Evolutionary conservation across 2,888 invertebrate species (phyloP), one percentile per base, ranked within the genome.

Genomic region (Clanis bilineata): DNA sequence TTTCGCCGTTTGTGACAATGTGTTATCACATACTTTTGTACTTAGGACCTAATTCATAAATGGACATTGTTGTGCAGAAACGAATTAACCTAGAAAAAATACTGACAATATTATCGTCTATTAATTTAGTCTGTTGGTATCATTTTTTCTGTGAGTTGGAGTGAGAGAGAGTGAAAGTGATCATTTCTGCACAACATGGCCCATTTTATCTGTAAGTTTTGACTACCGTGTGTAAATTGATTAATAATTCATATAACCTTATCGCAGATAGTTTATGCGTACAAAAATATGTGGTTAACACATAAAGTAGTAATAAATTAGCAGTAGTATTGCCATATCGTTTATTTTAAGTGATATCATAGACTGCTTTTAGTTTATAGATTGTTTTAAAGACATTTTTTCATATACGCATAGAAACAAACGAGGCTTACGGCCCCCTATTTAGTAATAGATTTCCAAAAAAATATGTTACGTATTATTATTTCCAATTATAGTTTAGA

Each of bases 351-450:
- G 83, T 82, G 80, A 85, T 83, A 82, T 73, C 76, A 82, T 82
- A 83, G 86, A 86, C 86, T 86, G 86, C 79, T 81, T 84, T 63
- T 71, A 68, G 72, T 72, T 77, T 71, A 64, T 74, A 74, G 67
- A 67, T 68, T 67, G 68, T 67, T 64, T 66, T 63, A 58, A 54
- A 59, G 73, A 77, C 57, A 58, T 51, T 51, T 39, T 58, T 58
- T 51, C 51, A 32, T 51, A 51, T 51, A 51, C 51, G 28, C 32
- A 32, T 51, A 51, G n/a, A 28, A 41, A 18, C 18, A 18, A 28
- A 10, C 32, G 32, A 51, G 51, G 28, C 32, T 28, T 28, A 32
- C 18, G 32, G 23, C 44, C 22, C 44, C 51, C 51, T 51, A 51
- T 51, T 51, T 51, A 47, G 47, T 15, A 39, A 32, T 51, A 51